These are phyloP conservation scores for Orchesella flavescens DNA, from an alignment of 2,888 invertebrate genomes.

Conservation along the genomic window DNA sequence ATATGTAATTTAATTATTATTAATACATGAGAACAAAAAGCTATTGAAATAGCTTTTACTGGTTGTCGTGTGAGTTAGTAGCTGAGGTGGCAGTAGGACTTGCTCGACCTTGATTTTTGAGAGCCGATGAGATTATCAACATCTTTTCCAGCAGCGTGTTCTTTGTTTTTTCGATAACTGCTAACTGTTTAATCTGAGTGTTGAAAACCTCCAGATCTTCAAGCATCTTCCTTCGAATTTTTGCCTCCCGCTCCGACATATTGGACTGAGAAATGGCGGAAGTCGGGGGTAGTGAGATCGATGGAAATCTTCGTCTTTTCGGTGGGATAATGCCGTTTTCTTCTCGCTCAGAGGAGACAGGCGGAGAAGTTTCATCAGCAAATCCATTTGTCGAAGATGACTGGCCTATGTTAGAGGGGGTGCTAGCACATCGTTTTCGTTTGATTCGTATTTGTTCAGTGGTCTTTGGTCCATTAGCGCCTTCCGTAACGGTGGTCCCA, in stretches of 20 bases:
- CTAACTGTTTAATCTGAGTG: conserved; percentile 65
- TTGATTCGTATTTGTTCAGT: conserved; percentile 53
- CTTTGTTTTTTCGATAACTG: conserved; percentile 66
- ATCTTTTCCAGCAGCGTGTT: conserved; percentile 64
- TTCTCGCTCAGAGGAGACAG: conserved; percentile 26
- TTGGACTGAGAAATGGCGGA: conserved; percentile 55
- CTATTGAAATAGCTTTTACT: conserved; percentile 43
- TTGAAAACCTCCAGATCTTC: conserved; percentile 68
- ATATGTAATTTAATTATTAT: conserved; percentile 11
- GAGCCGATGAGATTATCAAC: conserved; percentile 65
- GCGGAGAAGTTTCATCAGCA: conserved; percentile 41
- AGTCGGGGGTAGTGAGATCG: conserved; percentile 61
- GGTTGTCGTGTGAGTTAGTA: conserved; percentile 57
- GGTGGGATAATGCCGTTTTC: conserved; percentile 64
- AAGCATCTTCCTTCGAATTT: conserved; percentile 67
- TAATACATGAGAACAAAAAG: conserved; percentile 54
- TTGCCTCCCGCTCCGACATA: conserved; percentile 58
- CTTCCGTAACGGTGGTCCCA: background rate
- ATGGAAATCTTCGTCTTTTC: conserved; percentile 69
- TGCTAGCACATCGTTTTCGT: conserved; percentile 66
- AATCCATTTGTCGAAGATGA: conserved; percentile 53
- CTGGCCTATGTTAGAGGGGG: conserved; percentile 65
- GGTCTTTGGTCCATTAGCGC: conserved; percentile 55
- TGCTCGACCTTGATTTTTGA: conserved; percentile 55
- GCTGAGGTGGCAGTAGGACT: conserved; percentile 58